A percentile compares a stretch with the other conserved stretches of the same genome.
Evolutionary conservation across 2,888 invertebrate genomes (phyloP).

Genomic region (Trissonchulus latispiculum): DNA sequence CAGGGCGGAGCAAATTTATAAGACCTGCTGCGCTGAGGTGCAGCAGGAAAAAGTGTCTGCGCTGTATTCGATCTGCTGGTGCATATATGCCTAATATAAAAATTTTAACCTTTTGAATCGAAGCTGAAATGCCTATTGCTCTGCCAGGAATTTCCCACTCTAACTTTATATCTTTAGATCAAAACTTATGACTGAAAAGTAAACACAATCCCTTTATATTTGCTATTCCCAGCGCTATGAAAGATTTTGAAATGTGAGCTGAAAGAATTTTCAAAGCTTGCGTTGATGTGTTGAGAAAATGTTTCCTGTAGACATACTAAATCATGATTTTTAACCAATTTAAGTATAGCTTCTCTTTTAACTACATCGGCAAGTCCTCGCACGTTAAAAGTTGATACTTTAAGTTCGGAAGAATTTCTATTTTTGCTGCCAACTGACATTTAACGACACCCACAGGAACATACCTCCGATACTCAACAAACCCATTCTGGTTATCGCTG

Average conservation of each 20-base stretch:
- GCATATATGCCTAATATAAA: neutral
- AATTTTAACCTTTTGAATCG: too few species aligned
- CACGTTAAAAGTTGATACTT: neutral
- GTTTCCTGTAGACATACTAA: slow-evolving; percentile 4
- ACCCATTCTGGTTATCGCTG: too few species aligned
- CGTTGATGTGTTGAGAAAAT: neutral
- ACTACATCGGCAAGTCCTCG: neutral
- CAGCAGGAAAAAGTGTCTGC: neutral
- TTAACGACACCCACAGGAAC: too few species aligned
- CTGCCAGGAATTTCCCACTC: slow-evolving; percentile 6
- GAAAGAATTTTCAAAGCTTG: neutral
- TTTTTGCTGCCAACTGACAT: too few species aligned
- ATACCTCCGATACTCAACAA: too few species aligned
- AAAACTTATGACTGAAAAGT: neutral
- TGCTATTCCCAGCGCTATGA: neutral
- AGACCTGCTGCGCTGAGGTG: too few species aligned
- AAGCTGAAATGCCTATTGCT: neutral
- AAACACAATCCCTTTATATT: neutral
- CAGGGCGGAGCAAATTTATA: too few species aligned
- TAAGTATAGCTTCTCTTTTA: neutral
- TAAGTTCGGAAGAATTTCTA: too few species aligned
- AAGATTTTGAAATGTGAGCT: neutral
- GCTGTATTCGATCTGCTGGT: neutral
- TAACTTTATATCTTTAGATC: neutral
- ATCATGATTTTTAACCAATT: neutral